phyloP scores from a whole-genome alignment of 2,888 invertebrate genomes.

The Endomychus coccineus region DNA sequence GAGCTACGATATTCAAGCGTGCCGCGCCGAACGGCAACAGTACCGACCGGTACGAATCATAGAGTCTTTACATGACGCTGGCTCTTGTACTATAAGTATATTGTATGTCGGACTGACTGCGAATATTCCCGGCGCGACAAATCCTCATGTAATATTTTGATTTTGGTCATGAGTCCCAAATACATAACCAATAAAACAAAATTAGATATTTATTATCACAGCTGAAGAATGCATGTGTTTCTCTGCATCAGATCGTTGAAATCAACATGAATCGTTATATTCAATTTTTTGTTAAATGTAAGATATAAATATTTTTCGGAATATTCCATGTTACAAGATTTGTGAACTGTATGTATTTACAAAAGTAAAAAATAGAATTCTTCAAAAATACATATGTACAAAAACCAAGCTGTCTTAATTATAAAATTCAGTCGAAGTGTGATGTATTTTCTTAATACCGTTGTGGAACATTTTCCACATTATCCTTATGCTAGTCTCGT shows the following conservation, averaged over 20 bases:
- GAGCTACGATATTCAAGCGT: too few species aligned
- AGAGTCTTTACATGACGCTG: too few species aligned
- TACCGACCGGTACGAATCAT: too few species aligned
- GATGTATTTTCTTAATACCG: conserved; percentile 12
- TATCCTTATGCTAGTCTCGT: conserved; percentile 9
- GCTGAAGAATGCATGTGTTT: conserved; percentile 28
- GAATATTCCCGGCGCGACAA: too few species aligned
- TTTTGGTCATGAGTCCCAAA: too few species aligned
- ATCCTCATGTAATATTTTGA: too few species aligned
- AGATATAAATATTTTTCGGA: too few species aligned
- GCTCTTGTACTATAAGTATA: too few species aligned
- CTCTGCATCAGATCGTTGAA: conserved; percentile 5
- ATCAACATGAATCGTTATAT: conserved; percentile 8
- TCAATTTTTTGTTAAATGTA: too few species aligned
- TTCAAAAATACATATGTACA: conserved; percentile 13
- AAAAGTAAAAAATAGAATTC: conserved; percentile 7
- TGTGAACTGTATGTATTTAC: conserved; percentile 2
- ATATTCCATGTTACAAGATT: too few species aligned
- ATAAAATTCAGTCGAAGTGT: conserved; percentile 14
- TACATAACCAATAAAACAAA: conserved; percentile 17
- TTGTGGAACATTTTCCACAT: conserved; percentile 8
- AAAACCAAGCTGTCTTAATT: conserved; percentile 16
- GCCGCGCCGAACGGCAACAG: too few species aligned
- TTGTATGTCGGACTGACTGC: too few species aligned
- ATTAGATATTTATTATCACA: conserved; percentile 35